phyloP scores from a whole-genome alignment of 2,797 vertebrate genomes.

The Halcyon smyrnensis region DNA sequence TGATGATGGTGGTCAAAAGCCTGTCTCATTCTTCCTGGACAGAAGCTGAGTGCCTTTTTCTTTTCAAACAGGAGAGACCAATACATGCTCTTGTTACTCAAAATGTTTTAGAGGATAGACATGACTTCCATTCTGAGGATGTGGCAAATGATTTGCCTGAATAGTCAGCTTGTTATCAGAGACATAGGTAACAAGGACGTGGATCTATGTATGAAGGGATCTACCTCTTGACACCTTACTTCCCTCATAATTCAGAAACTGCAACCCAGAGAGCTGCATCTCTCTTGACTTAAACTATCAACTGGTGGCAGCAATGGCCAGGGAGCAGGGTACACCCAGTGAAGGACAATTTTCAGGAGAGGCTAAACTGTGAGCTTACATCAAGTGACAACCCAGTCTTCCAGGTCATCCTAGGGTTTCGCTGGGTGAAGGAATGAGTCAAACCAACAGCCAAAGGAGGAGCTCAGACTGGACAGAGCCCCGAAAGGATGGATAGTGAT shows the following conservation, averaged over 20 bases:
- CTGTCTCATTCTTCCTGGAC: fast-evolving
- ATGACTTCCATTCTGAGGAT: neutral
- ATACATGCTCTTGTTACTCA: neutral
- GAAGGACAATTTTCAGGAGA: neutral
- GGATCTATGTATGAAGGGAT: fast-evolving
- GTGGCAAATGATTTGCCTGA: neutral
- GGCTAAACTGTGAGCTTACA: neutral
- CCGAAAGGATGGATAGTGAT: neutral
- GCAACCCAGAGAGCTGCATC: neutral
- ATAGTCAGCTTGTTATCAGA: neutral
- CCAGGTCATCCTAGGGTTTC: neutral
- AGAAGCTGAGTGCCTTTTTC: neutral
- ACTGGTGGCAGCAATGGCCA: neutral
- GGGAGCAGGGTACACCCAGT: fast-evolving
- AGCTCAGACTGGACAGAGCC: neutral
- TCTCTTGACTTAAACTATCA: neutral
- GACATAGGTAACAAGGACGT: neutral
- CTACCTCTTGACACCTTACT: neutral
- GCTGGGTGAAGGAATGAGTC: neutral
- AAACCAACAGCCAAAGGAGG: neutral
- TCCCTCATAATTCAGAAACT: neutral
- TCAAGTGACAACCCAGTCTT: neutral
- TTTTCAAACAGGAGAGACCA: neutral
- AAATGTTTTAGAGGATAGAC: neutral
- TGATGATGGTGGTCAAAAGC: neutral